Percentiles rank a stretch among this genome's conserved stretches.
phyloP scores from a whole-genome alignment of 2,113 vertebrate species.

The Callocephalon fimbriatum region DNA sequence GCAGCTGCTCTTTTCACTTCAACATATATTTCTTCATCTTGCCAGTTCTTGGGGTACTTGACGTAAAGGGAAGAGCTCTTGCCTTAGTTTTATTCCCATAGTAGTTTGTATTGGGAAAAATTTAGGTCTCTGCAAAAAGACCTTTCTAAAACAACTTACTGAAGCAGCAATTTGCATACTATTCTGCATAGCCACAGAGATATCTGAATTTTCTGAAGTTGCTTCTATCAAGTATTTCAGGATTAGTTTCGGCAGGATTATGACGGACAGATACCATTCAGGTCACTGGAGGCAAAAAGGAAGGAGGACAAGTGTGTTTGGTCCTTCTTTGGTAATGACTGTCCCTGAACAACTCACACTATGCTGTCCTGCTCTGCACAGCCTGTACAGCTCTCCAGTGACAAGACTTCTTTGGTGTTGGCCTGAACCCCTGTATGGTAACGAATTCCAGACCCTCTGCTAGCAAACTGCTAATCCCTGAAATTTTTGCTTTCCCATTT shows the following conservation, averaged over 20 bases:
- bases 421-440: fast-evolving
- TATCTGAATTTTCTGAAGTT: neutral
- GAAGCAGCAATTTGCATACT: neutral
- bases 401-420: neutral
- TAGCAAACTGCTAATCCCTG: neutral
- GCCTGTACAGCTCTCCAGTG: neutral
- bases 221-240: neutral
- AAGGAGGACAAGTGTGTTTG: fast-evolving
- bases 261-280: neutral
- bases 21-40: neutral
- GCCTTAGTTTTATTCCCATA: neutral
- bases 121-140: neutral
- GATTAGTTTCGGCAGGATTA: neutral
- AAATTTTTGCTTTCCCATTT: neutral
- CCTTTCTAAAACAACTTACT: neutral
- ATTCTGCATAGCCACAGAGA: neutral
- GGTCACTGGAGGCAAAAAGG: neutral
- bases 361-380: neutral
- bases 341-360: fast-evolving
- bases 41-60: neutral
- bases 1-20: neutral
- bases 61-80: neutral
- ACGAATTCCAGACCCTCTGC: neutral
- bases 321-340: neutral
- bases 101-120: neutral